Evolutionary conservation across 2,888 invertebrate genomes (phyloP).

Genomic region (Mimumesa dahlbomi): DNA sequence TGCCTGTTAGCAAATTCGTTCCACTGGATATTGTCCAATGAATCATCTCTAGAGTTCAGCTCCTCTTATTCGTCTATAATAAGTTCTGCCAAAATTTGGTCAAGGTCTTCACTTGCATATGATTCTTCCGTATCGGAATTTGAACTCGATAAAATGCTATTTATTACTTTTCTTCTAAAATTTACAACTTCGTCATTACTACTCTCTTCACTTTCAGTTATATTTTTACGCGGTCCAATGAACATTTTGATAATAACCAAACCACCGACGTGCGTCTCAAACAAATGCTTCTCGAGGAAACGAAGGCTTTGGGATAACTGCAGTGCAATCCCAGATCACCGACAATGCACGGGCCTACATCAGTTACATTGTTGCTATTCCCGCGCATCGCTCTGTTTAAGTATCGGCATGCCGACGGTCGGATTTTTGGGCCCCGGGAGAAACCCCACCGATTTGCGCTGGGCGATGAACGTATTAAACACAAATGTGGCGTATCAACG

Average conservation of each 20-base stretch:
- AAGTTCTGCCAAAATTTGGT: constrained; percentile 39
- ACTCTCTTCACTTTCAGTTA: constrained; percentile 31
- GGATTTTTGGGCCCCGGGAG: constrained; percentile 17
- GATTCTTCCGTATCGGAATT: constrained; percentile 37
- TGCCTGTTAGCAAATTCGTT: constrained; percentile 32
- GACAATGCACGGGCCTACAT: constrained; percentile 17
- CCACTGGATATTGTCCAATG: constrained; percentile 42
- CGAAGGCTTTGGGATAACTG: constrained; percentile 24
- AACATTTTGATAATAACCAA: constrained; percentile 38
- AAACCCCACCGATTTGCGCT: constrained; percentile 18
- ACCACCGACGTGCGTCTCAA: constrained; percentile 29
- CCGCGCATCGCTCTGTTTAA: constrained; percentile 21
- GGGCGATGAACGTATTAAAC: constrained; percentile 20
- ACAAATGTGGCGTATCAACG: constrained; percentile 15
- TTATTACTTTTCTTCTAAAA: constrained; percentile 41
- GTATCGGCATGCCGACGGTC: constrained; percentile 21
- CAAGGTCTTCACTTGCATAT: constrained; percentile 46
- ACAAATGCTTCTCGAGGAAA: constrained; percentile 34
- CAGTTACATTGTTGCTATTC: constrained; percentile 25
- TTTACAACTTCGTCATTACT: constrained; percentile 30
- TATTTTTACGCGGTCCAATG: constrained; percentile 30
- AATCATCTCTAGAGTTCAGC: constrained; percentile 24
- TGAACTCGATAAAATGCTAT: constrained; percentile 51
- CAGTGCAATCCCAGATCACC: constrained; percentile 11
- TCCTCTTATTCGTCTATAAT: constrained; percentile 40